These are phyloP conservation scores for Synchiropus splendidus DNA, from an alignment of 2,113 vertebrate species.

Conservation along the genomic window DNA sequence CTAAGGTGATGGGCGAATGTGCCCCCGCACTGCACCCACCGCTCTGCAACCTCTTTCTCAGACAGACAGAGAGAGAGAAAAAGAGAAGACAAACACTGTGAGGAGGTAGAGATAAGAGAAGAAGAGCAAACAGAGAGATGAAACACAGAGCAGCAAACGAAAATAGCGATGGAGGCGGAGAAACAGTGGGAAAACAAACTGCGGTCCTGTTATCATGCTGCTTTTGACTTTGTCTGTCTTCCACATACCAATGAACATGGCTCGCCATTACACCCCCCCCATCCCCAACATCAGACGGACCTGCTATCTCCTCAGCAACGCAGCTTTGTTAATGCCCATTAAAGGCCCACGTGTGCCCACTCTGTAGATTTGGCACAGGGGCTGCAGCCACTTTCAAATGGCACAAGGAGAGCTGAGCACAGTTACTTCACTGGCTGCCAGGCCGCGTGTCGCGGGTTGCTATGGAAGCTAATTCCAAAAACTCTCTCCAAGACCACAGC, in stretches of 20 bases:
- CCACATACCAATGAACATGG: slow-evolving; percentile 28
- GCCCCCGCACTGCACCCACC: slow-evolving; percentile 48
- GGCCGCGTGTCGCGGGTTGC: slow-evolving; percentile 51
- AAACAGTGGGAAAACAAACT: slow-evolving; percentile 26
- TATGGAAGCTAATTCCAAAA: slow-evolving; percentile 62
- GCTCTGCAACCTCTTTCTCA: slow-evolving; percentile 49
- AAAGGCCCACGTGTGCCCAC: slow-evolving; percentile 23
- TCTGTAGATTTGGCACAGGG: slow-evolving; percentile 28
- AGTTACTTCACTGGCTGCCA: slow-evolving; percentile 28
- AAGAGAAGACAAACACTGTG: slow-evolving; percentile 32
- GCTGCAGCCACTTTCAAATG: slow-evolving; percentile 44
- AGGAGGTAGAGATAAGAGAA: slow-evolving; percentile 27
- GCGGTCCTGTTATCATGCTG: slow-evolving; percentile 20
- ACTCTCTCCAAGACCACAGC: slow-evolving; percentile 24
- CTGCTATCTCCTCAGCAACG: slow-evolving; percentile 25
- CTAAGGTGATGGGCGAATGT: slow-evolving; percentile 43
- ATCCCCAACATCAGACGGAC: too few species aligned
- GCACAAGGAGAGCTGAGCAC: slow-evolving; percentile 25
- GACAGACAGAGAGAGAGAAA: slow-evolving; percentile 31
- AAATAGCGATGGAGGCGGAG: slow-evolving; percentile 32
- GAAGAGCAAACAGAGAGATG: slow-evolving; percentile 27
- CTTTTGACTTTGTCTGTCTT: slow-evolving; percentile 35
- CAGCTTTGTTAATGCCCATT: slow-evolving; percentile 29
- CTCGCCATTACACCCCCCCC: not conserved
- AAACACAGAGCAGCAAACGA: slow-evolving; percentile 28